Evolutionary conservation across 2,797 vertebrate species (phyloP), one percentile per base, ranked within the genome.

Genomic region (Lagodon rhomboides): DNA sequence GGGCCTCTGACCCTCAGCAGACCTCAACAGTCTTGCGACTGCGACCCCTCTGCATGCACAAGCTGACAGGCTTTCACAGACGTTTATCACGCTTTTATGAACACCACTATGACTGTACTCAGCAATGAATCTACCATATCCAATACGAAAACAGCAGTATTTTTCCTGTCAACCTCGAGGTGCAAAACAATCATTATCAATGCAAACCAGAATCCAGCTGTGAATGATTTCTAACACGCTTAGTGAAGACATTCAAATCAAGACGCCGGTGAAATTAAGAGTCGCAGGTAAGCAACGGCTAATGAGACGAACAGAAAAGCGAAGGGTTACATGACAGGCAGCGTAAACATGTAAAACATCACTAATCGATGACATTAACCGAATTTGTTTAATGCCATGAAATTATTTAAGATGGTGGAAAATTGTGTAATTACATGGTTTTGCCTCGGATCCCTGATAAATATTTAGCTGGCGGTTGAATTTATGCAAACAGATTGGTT

Each of bases 341-440:
- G 64, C 16, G 47, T 34, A 22, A 47, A 56, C 47, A 5, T 12
- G 30, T 30, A 13, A 76, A 85, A 85, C 82, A 68, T 25, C 47
- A 61, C 51, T 78, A 85, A 86, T 54, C 66, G 73, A 73, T 85
- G 84, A 87, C 81, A 81, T 86, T 75, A 51, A 22, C 80, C 55
- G 72, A 87, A 87, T 82, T 64, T 43, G 68, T 56, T 60, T 82
- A 81, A 80, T 60, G 44, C 58, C 22, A 44, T 43, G 55, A 75
- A 88, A 87, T 89, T 82, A 87, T 79, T 73, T 55, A 63, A 70
- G 67, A 83, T 78, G 43, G 72, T 41, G 51, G 53, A 66, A 73
- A 87, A 86, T 67, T 75, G 72, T 73, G 60, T 91, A 87, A 92
- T 91, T 88, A 82, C 59, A 79, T 51, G 23, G 49, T 63, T 71